Percentiles rank a stretch among this genome's conserved stretches.
phyloP scores from a whole-genome alignment of 2,797 vertebrate genomes.

The Etheostoma nigrum region DNA sequence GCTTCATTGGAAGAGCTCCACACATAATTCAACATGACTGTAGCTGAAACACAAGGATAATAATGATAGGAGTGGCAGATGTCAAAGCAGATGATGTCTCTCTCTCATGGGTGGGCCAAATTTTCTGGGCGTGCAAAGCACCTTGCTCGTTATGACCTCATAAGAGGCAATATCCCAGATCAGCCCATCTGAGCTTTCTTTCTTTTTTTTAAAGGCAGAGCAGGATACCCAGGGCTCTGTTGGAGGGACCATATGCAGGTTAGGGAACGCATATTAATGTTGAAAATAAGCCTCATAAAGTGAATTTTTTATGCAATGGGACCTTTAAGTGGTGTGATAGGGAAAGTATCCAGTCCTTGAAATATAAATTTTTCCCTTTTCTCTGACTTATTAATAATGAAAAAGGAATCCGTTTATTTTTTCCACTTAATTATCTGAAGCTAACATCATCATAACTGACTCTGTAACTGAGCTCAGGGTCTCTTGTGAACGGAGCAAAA shows the following conservation, averaged over 20 bases:
- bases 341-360: conserved; percentile 31
- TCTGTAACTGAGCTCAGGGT: conserved; percentile 20
- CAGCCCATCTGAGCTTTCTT: too few species aligned
- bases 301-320: too few species aligned
- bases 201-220: too few species aligned
- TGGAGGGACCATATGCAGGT: too few species aligned
- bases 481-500: conserved; percentile 19
- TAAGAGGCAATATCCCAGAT: too few species aligned
- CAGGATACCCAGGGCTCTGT: too few species aligned
- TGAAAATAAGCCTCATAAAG: too few species aligned
- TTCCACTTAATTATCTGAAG: conserved; percentile 36
- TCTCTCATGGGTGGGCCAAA: too few species aligned
- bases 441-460: conserved; percentile 48
- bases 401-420: background rate
- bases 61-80: conserved; percentile 35
- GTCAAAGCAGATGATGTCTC: conserved; percentile 20
- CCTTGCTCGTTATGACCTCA: too few species aligned
- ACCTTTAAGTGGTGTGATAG: conserved; percentile 2
- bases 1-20: conserved; percentile 22
- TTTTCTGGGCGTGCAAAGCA: too few species aligned
- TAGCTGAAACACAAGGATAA: conserved; percentile 46
- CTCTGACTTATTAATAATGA: conserved; percentile 28
- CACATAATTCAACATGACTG: conserved; percentile 31
- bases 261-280: too few species aligned
- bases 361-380: conserved; percentile 46